Evolutionary conservation across 2,113 vertebrate species (phyloP).

Genomic region (Rhynchopsitta pachyrhyncha): DNA sequence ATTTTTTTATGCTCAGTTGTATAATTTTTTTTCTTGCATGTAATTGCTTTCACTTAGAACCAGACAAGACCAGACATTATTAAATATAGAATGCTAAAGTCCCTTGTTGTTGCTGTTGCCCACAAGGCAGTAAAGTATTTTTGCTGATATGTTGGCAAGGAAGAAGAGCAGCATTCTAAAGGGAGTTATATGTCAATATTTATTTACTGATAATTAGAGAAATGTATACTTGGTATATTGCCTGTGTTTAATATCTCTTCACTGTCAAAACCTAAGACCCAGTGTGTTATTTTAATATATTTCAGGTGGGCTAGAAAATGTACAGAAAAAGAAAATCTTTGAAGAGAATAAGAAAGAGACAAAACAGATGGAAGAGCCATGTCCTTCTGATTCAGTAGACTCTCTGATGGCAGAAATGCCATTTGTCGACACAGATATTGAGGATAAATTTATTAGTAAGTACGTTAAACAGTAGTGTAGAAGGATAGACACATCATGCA

Average conservation of each 20-base stretch:
- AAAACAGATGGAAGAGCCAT: neutral
- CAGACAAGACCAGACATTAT: neutral
- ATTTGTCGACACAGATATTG: constrained; percentile 76
- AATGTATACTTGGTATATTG: neutral
- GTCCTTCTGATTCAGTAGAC: neutral
- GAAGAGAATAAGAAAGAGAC: constrained; percentile 4
- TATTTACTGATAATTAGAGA: neutral
- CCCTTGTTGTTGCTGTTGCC: neutral
- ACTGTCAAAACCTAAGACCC: neutral
- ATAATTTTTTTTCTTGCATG: neutral
- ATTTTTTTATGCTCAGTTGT: neutral
- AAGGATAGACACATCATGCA: neutral
- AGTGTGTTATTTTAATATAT: constrained; percentile 27
- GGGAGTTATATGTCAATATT: neutral
- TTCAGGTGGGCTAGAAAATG: constrained; percentile 54
- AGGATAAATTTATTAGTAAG: constrained; percentile 80
- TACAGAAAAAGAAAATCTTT: constrained; percentile 32
- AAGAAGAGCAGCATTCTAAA: neutral
- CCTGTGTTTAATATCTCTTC: neutral
- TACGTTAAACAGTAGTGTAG: neutral
- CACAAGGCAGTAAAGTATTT: neutral
- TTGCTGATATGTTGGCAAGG: constrained; percentile 4
- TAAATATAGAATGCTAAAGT: neutral
- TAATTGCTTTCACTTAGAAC: neutral
- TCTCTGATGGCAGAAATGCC: constrained; percentile 81